Evolutionary conservation across 2,113 vertebrate genomes (phyloP), one percentile per base, ranked within the genome.

Genomic region (Tenebrosternarchus preto): DNA sequence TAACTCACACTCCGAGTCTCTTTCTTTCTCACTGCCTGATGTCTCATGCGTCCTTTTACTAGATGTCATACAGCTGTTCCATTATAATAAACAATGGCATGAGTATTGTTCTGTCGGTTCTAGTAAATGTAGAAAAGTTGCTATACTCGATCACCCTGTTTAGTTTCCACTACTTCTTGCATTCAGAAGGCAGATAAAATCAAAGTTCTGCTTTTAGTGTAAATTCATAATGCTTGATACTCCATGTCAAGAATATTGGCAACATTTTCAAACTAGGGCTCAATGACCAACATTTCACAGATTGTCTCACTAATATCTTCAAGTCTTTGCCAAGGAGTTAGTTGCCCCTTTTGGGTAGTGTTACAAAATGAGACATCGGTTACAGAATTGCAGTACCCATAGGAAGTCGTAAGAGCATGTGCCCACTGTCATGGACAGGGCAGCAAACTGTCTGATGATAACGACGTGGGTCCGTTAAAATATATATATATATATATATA

Each of bases 31-130:
- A 67, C 61, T 69, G 74, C 66, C 55, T 55, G 55, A 22, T 29
- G 27, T 76, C 19, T 71, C 15, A 9, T 53, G 29, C 27, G 64
- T 77, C 27, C 76, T 25, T 9, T 69, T 79, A 87, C 81, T 83
- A 74, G 82, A 68, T 84, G 67, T 71, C 84, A 86, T 88, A 82
- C 84, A 89, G 86, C 87, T 81, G 85, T 88, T 89, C 86, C 85
- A 87, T 87, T 88, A 87, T 87, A 85, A 88, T 78, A 75, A 85
- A 66, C 77, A 80, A 59, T 73, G 80, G 80, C 27, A 61, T 69
- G 68, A 88, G 85, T 90, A 85, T 91, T 92, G 83, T 87, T 84
- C 85, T 88, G 46, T 85, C 78, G 76, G 82, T 82, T 63, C 39
- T 82, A 67, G 64, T 78, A 53, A 31, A 74, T 83, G 77, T 86